phyloP scores from a whole-genome alignment of 2,797 vertebrate species.

The Protosalanx chinensis region DNA sequence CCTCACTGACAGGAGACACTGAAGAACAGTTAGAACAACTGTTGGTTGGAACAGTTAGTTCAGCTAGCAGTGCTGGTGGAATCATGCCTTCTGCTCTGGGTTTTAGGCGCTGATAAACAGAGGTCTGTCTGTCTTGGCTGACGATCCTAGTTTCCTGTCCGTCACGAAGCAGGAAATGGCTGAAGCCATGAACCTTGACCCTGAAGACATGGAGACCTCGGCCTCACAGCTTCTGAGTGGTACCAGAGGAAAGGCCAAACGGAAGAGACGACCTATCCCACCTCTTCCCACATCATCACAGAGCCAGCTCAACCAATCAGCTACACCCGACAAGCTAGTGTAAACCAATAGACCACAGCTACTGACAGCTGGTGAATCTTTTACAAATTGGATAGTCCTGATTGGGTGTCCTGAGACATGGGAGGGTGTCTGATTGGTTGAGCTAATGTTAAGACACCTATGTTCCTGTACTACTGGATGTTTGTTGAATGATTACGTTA shows the following conservation, averaged over 20 bases:
- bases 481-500: neutral
- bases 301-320: constrained; percentile 3
- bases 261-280: neutral
- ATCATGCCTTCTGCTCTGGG: neutral
- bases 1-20: too few relatives aligned
- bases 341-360: constrained; percentile 1
- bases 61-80: too few relatives aligned
- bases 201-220: constrained; percentile 60
- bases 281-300: constrained; percentile 1
- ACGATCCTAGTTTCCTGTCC: constrained; percentile 56
- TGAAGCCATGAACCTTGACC: constrained; percentile 63
- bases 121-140: constrained; percentile 60
- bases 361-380: neutral
- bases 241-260: constrained; percentile 26
- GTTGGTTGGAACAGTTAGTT: too few relatives aligned
- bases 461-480: neutral
- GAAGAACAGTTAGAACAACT: too few relatives aligned
- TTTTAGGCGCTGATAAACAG: constrained; percentile 68
- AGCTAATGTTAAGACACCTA: neutral
- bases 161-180: constrained; percentile 64
- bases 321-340: neutral
- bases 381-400: constrained; percentile 14
- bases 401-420: neutral
- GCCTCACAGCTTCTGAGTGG: constrained; percentile 57
- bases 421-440: constrained; percentile 3